Conservation (phyloP, 1,140 invertebrate species). For the Pachypsylla venusta region DNA sequence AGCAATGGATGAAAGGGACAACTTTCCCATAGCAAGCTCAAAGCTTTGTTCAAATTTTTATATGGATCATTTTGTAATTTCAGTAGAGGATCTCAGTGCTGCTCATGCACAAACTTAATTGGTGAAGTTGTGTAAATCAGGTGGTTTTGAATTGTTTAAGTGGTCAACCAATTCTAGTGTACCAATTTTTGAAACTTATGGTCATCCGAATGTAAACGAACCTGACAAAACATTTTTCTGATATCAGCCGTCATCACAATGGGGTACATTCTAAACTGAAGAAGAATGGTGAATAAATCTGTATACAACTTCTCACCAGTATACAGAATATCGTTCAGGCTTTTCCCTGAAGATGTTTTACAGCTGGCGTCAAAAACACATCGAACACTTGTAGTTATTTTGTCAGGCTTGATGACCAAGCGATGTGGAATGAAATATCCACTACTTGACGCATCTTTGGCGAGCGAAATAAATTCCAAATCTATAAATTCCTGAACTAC, state of each 20-base stretch:
- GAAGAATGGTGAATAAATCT: slow-evolving; percentile 24
- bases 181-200: neutral
- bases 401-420: slow-evolving; percentile 13
- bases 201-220: neutral
- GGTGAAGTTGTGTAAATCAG: no score
- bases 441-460: no score
- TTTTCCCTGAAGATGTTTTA: slow-evolving; percentile 20
- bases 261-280: slow-evolving; percentile 18
- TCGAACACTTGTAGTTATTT: slow-evolving; percentile 25
- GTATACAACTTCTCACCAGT: slow-evolving; percentile 24
- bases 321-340: slow-evolving; percentile 23
- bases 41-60: no score
- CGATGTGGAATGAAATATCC: slow-evolving; percentile 16
- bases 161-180: no score
- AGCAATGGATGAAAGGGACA: no score
- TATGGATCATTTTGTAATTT: no score
- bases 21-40: no score
- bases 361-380: slow-evolving; percentile 29
- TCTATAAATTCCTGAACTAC: no score
- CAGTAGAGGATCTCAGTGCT: no score
- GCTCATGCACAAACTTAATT: no score
- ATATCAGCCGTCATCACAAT: slow-evolving; percentile 16
- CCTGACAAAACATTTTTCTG: neutral
- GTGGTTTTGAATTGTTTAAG: no score
- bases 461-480: no score